Conservation (phyloP, 2,113 vertebrate genomes). For the Athene noctua region DNA sequence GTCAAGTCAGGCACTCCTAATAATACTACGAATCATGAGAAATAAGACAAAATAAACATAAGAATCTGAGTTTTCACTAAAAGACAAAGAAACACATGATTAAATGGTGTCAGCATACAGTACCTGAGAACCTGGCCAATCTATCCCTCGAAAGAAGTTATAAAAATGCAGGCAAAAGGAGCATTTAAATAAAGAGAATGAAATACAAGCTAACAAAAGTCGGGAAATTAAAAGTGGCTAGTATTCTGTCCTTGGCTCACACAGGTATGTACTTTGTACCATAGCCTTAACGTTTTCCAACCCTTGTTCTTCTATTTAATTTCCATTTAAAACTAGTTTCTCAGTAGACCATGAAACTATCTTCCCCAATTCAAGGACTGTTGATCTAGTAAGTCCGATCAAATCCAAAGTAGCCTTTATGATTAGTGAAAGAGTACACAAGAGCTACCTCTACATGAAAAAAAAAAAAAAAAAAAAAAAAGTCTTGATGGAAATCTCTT, state of each 20-base stretch:
- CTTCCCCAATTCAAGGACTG: neutral
- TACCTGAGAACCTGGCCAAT: neutral
- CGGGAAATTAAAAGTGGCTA: constrained; percentile 47
- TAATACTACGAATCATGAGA: constrained; percentile 25
- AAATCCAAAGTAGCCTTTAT: neutral
- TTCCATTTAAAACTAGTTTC: constrained; percentile 34
- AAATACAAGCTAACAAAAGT: constrained; percentile 15
- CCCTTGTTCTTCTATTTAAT: constrained; percentile 14
- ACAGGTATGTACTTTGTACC: neutral
- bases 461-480: no score
- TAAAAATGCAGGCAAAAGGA: neutral
- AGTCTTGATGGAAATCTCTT: neutral
- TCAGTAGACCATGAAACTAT: constrained; percentile 45
- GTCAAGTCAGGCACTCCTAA: neutral
- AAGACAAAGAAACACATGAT: neutral
- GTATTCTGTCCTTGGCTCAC: constrained; percentile 14
- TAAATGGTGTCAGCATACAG: neutral
- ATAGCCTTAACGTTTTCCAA: constrained; percentile 1
- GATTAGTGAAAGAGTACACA: neutral
- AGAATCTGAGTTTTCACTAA: constrained; percentile 2
- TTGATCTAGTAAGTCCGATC: neutral
- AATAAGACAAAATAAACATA: constrained; percentile 6
- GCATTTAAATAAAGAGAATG: constrained; percentile 9
- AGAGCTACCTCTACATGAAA: neutral
- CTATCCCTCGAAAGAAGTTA: neutral